Evolutionary conservation across 2,113 vertebrate species (phyloP).

Genomic region (Sclerurus mexicanus): DNA sequence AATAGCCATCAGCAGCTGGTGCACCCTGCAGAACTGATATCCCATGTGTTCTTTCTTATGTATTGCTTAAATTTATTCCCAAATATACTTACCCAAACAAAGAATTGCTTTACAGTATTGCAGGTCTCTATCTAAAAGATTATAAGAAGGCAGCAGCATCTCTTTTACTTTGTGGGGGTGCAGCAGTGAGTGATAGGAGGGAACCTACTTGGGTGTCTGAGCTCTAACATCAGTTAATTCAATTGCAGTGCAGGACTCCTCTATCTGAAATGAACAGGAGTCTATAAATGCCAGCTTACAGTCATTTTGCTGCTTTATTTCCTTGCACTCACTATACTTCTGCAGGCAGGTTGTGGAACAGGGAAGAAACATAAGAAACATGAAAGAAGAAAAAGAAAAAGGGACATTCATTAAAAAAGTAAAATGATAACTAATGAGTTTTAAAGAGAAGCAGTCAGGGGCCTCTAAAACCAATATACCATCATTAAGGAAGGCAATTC

Average conservation of each 20-base stretch:
- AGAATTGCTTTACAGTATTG: not conserved
- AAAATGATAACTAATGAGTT: slow-evolving; percentile 14
- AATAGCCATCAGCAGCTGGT: not conserved
- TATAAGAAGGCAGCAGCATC: not conserved
- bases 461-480: not conserved
- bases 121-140: not conserved
- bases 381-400: not conserved
- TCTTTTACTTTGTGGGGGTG: not conserved
- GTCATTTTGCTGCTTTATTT: not conserved
- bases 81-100: not conserved
- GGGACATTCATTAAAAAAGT: not conserved
- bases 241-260: not conserved
- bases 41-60: not conserved
- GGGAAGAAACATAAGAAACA: not conserved
- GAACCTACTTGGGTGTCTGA: not conserved
- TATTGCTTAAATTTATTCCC: not conserved
- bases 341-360: not conserved
- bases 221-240: not conserved
- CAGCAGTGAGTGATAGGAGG: not conserved
- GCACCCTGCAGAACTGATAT: not conserved
- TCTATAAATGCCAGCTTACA: not conserved
- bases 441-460: not conserved
- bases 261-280: not conserved
- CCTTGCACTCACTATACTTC: not conserved
- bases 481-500: slow-evolving; percentile 37